Percentiles rank a stretch among this genome's conserved stretches.
Evolutionary conservation across 2,888 invertebrate genomes (phyloP).

Genomic region (Sericinus montela): DNA sequence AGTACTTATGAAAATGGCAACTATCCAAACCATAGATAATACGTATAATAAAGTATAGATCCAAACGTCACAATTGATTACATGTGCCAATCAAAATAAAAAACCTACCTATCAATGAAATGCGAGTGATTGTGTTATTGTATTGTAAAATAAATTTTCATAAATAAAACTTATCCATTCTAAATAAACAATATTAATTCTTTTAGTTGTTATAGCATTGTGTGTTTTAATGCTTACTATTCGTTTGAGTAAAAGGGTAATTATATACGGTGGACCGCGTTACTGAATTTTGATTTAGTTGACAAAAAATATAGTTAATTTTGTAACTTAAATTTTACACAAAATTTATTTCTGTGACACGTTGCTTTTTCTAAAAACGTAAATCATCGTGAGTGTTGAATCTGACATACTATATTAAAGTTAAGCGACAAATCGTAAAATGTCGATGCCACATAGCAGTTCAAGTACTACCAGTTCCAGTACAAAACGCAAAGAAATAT

Average conservation of each 20-base stretch:
- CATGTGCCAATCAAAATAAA: no score
- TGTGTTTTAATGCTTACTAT: background rate
- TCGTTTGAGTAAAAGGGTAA: background rate
- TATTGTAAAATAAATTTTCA: background rate
- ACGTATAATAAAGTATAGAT: no score
- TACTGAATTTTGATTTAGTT: conserved; percentile 12
- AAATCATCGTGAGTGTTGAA: background rate
- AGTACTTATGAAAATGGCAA: no score
- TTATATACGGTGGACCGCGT: conserved; percentile 10
- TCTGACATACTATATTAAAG: conserved; percentile 3
- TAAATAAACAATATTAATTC: background rate
- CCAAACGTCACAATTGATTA: no score
- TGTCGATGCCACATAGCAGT: conserved; percentile 77
- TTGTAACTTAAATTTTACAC: background rate
- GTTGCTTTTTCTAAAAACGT: background rate
- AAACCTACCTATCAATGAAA: no score
- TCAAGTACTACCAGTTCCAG: conserved; percentile 70
- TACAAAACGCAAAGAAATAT: conserved; percentile 76
- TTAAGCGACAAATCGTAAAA: conserved; percentile 25
- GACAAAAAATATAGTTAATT: background rate
- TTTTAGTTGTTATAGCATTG: background rate
- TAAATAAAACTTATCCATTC: background rate
- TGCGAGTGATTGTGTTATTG: conserved; percentile 18
- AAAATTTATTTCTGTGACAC: background rate
- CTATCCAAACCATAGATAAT: no score